These are phyloP conservation scores for western clawed frog (Xenopus tropicalis) DNA, from an alignment of 2,113 vertebrate species.

Conservation along the genomic window DNA sequence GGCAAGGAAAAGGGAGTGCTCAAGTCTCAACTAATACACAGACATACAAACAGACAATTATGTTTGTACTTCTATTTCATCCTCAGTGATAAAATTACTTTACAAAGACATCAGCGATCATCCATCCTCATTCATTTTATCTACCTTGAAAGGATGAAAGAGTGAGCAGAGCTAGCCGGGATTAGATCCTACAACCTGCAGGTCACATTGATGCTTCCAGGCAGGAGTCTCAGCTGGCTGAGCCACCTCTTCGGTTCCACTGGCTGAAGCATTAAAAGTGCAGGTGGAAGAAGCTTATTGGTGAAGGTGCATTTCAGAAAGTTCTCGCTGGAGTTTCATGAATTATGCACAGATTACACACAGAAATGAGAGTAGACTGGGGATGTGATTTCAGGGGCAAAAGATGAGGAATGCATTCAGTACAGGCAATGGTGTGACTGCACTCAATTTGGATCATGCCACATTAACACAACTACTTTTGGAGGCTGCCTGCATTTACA, in stretches of 20 bases:
- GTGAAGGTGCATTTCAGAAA: conserved; percentile 40
- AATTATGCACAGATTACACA: conserved; percentile 32
- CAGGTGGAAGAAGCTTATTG: conserved; percentile 39
- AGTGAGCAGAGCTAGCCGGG: conserved; percentile 39
- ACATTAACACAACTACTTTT: not conserved
- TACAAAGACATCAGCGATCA: conserved; percentile 32
- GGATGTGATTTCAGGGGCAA: not conserved
- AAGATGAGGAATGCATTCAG: not conserved
- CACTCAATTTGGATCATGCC: not conserved
- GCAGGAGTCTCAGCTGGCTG: conserved; percentile 41
- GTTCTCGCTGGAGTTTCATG: conserved; percentile 30
- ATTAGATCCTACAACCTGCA: conserved; percentile 39
- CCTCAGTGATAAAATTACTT: conserved; percentile 3
- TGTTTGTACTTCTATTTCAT: conserved; percentile 14
- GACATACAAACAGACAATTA: no score
- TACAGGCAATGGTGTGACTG: not conserved
- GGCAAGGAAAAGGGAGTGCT: not conserved
- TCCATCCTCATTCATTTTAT: conserved; percentile 21
- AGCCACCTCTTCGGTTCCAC: conserved; percentile 41
- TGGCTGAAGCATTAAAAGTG: conserved; percentile 44
- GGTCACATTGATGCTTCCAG: conserved; percentile 43
- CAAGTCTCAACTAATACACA: no score
- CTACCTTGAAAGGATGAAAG: conserved; percentile 43
- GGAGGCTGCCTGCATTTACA: not conserved
- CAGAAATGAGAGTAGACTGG: conserved; percentile 20